Base-by-base conservation (phyloP, 2,113 vertebrate species). In the Neodon shergylaensis region DNA sequence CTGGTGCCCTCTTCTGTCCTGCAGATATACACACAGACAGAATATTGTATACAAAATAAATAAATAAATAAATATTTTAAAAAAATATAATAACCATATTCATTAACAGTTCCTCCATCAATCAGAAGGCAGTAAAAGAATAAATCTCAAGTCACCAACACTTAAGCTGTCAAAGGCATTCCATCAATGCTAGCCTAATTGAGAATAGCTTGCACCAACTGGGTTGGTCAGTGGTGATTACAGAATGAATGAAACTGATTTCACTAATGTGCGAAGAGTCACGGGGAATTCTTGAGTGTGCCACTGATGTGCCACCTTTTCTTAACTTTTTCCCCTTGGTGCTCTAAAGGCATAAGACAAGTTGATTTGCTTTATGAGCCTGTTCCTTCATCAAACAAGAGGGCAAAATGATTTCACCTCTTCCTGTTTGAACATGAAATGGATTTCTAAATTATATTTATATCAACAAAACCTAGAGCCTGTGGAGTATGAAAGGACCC, bases 211-310 rank as follows among this genome's bases (percentile, higher is more conserved):
- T 33, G 26, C 88, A 84, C 84, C 88, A 92, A 36, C 17, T 72
- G 70, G 73, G 70, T 95, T 88, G 83, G 73, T 73, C 33, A 86
- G 26, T 68, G 36, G 13, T 91, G 66, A 91, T 79, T 91, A 84
- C 2, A 5, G 61, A 94, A 88, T 91, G 74, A 91, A 92, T 36
- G 74, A 95, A 96, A 85, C 47, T 85, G 81, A 97, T 92, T 93
- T 97, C 90, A 83, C 82, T 93, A 96, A 94, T 87, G 65, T 47
- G 76, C 24, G 33, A 85, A 39, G 22, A 72, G 82, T 92, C 90
- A 63, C 42, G 92, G 73, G 70, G 28, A 87, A 88, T 94, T 47
- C 31, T 94, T 74, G 93, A 86, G 42, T 74, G 91, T 91, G 54
- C 74, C 92, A 84, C 3, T 36, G 82, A 91, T 47, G 94, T 52